phyloP scores from a whole-genome alignment of 53 echinoderm and acorn worm species.

The Holothuria scabra region DNA sequence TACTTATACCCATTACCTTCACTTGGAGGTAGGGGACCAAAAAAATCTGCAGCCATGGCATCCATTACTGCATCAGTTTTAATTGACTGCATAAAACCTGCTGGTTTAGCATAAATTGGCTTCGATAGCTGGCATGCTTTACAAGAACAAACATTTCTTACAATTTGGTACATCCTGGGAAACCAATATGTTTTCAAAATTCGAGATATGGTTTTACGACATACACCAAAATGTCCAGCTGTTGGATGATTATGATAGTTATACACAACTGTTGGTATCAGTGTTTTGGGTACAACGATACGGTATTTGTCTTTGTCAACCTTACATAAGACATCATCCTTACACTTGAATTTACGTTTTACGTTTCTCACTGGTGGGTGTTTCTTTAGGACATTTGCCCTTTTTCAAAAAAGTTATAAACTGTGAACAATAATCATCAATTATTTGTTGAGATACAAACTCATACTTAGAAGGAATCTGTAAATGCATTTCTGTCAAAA shows the following conservation, averaged over 20 bases:
- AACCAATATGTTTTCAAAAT: conserved; percentile 43
- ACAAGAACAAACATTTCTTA: too few species aligned
- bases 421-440: conserved; percentile 28
- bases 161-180: too few species aligned
- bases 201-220: too few species aligned
- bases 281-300: too few species aligned
- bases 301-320: not conserved
- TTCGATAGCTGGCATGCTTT: too few species aligned
- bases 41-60: conserved; percentile 66
- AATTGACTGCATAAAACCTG: too few species aligned
- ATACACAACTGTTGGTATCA: not conserved
- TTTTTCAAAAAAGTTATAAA: too few species aligned
- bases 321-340: conserved; percentile 7
- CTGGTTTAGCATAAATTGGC: too few species aligned
- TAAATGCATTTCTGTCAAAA: too few species aligned
- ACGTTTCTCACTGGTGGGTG: not conserved
- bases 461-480: too few species aligned
- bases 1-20: conserved; percentile 52
- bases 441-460: conserved; percentile 15
- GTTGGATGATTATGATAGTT: conserved; percentile 16
- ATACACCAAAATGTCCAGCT: too few species aligned
- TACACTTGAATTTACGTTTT: not conserved
- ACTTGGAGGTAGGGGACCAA: conserved; percentile 59
- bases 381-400: not conserved
- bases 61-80: too few species aligned